Evolutionary conservation across 2,797 vertebrate species (phyloP).

Genomic region (Cynodonichthys magdalenae): DNA sequence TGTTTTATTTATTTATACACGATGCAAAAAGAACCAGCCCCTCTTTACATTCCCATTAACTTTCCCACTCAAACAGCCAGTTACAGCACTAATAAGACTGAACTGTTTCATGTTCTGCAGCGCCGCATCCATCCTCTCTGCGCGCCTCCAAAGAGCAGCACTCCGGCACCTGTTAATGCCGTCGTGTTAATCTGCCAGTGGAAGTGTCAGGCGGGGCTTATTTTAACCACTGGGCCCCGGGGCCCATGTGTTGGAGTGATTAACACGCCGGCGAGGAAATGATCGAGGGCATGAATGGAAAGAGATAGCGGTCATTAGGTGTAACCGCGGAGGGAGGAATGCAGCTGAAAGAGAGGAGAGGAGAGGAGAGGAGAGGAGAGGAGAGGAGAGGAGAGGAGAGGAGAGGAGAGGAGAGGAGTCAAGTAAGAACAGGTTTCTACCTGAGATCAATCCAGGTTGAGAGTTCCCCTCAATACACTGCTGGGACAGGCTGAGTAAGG

Average conservation of each 20-base stretch:
- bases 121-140: slow-evolving; percentile 43
- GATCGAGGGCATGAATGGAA: slow-evolving; percentile 63
- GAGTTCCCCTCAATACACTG: slow-evolving; percentile 23
- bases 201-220: slow-evolving; percentile 76
- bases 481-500: slow-evolving; percentile 21
- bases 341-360: slow-evolving; percentile 54
- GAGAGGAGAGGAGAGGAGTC: slow-evolving; percentile 29
- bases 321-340: slow-evolving; percentile 63
- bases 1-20: background rate
- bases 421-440: slow-evolving; percentile 72
- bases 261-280: slow-evolving; percentile 65
- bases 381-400: slow-evolving; percentile 27
- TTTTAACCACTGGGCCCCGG: slow-evolving; percentile 73
- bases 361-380: slow-evolving; percentile 18
- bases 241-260: slow-evolving; percentile 70
- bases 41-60: background rate
- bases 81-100: slow-evolving; percentile 5
- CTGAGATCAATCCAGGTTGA: slow-evolving; percentile 55
- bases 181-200: slow-evolving; percentile 75
- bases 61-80: background rate
- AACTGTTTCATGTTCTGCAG: slow-evolving; percentile 44
- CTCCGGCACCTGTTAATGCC: slow-evolving; percentile 74
- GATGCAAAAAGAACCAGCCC: background rate
- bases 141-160: slow-evolving; percentile 44
- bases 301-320: slow-evolving; percentile 75